phyloP scores from a whole-genome alignment of 2,888 invertebrate genomes.

The Cheilosia grossa region DNA sequence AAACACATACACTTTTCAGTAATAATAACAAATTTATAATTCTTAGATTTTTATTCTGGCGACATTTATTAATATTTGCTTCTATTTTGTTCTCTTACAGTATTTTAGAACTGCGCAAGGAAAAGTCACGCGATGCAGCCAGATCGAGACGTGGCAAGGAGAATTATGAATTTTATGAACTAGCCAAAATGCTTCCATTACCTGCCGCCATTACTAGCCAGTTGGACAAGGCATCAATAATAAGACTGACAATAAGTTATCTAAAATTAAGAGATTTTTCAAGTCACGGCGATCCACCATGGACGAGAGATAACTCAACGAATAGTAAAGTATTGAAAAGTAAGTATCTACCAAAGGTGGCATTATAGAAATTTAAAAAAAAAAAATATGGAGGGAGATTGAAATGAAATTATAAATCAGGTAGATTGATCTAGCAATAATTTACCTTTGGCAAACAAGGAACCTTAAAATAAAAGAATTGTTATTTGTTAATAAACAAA shows the following conservation, averaged over 20 bases:
- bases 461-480: too few relatives aligned
- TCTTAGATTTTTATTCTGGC: slow-evolving; percentile 67
- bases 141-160: slow-evolving; percentile 96
- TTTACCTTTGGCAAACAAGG: too few relatives aligned
- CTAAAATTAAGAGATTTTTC: slow-evolving; percentile 97
- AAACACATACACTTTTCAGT: neutral
- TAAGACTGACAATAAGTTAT: slow-evolving; percentile 97
- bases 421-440: too few relatives aligned
- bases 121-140: slow-evolving; percentile 96
- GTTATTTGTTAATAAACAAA: too few relatives aligned
- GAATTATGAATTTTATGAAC: slow-evolving; percentile 97
- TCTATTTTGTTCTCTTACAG: slow-evolving; percentile 85
- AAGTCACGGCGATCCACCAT: slow-evolving; percentile 97
- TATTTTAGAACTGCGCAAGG: slow-evolving; percentile 96
- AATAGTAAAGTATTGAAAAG: slow-evolving; percentile 93
- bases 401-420: too few relatives aligned
- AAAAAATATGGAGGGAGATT: too few relatives aligned
- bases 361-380: too few relatives aligned
- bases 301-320: slow-evolving; percentile 92
- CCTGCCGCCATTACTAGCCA: slow-evolving; percentile 96
- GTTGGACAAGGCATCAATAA: slow-evolving; percentile 97
- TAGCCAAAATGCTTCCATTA: slow-evolving; percentile 96
- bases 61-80: slow-evolving; percentile 69
- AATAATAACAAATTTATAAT: neutral
- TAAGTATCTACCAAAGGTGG: slow-evolving; percentile 83